Conservation (phyloP, 2,113 vertebrate species). For the Desmodus rotundus region DNA sequence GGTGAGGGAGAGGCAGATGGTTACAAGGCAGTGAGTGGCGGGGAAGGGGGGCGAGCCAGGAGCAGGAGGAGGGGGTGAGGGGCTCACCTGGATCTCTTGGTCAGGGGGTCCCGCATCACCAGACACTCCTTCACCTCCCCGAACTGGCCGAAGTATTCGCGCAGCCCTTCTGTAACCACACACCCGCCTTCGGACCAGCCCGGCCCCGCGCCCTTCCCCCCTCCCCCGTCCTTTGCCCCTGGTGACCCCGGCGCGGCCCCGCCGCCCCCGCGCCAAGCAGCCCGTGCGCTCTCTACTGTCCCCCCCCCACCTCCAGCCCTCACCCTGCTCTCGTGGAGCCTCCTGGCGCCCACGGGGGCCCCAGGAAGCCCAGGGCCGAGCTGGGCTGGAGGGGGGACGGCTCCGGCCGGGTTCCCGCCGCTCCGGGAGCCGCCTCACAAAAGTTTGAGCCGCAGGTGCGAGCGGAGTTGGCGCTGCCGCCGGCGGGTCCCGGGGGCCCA, state of each 20-base stretch:
- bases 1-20: slow-evolving; percentile 74
- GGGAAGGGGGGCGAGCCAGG: slow-evolving; percentile 69
- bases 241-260: slow-evolving; percentile 55
- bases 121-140: slow-evolving; percentile 99
- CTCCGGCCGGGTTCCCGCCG: slow-evolving; percentile 66
- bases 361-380: slow-evolving; percentile 53
- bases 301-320: neutral
- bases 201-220: slow-evolving; percentile 56
- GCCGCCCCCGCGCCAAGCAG: slow-evolving; percentile 60
- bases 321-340: neutral
- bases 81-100: slow-evolving; percentile 98
- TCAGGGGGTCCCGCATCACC: slow-evolving; percentile 99
- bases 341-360: slow-evolving; percentile 44
- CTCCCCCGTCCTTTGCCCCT: slow-evolving; percentile 55
- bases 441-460: slow-evolving; percentile 79
- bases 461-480: slow-evolving; percentile 69
- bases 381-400: slow-evolving; percentile 43
- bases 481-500: slow-evolving; percentile 53
- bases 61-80: slow-evolving; percentile 79
- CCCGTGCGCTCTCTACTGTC: neutral
- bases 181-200: slow-evolving; percentile 71
- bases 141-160: slow-evolving; percentile 99
- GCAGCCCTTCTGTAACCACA: slow-evolving; percentile 93
- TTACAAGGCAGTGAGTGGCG: slow-evolving; percentile 80
- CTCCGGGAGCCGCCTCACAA: slow-evolving; percentile 66